phyloP scores from a whole-genome alignment of 2,113 vertebrate species.

The Perca flavescens region DNA sequence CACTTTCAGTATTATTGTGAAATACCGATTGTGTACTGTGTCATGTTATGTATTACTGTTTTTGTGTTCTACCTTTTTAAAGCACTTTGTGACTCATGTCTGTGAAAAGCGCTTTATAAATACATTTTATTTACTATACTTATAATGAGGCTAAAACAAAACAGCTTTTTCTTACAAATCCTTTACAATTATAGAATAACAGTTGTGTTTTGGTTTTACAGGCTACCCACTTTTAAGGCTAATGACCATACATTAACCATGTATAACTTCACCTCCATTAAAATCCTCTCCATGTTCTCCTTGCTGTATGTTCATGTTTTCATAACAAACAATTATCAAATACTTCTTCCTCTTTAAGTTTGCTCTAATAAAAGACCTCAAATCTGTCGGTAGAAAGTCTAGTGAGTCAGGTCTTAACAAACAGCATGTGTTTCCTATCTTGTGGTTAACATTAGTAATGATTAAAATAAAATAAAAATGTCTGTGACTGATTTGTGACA shows the following conservation, averaged over 20 bases:
- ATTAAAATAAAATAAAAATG: slow-evolving; percentile 33
- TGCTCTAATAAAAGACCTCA: slow-evolving; percentile 42
- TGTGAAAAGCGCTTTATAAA: too few relatives aligned
- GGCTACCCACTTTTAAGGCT: slow-evolving; percentile 9
- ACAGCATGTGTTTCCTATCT: slow-evolving; percentile 58
- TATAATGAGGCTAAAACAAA: slow-evolving; percentile 14
- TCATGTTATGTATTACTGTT: too few relatives aligned
- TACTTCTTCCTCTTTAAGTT: slow-evolving; percentile 30
- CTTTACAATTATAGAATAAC: not conserved
- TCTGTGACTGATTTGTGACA: slow-evolving; percentile 64
- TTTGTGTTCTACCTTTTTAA: too few relatives aligned
- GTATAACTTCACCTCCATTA: slow-evolving; percentile 16
- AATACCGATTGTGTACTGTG: too few relatives aligned
- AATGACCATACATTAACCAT: slow-evolving; percentile 18
- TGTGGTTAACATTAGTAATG: slow-evolving; percentile 62
- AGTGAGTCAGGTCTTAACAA: slow-evolving; percentile 52
- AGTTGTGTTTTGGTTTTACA: slow-evolving; percentile 34
- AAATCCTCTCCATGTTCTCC: slow-evolving; percentile 1
- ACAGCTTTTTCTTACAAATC: not conserved
- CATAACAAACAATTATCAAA: slow-evolving; percentile 50
- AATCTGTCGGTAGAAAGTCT: slow-evolving; percentile 30
- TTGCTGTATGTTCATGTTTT: slow-evolving; percentile 24
- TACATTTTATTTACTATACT: too few relatives aligned
- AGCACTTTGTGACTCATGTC: too few relatives aligned
- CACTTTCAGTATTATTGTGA: too few relatives aligned